Evolutionary conservation across 2,797 vertebrate species (phyloP), one percentile per base, ranked within the genome.

Genomic region (Poecile montanus): DNA sequence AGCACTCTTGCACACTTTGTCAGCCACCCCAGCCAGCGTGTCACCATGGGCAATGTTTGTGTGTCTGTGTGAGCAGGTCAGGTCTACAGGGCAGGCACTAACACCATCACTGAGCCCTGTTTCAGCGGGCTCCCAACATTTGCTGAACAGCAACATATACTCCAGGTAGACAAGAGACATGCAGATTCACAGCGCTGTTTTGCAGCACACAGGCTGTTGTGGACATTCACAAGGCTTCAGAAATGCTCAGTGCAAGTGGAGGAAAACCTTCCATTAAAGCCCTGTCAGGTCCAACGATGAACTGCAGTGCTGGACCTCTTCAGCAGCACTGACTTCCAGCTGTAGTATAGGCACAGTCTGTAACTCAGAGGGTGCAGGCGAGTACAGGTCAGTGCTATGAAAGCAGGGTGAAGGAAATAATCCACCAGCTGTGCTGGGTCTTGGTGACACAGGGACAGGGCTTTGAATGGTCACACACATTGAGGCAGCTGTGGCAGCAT

Each of bases 251-350:
- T 29, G 58, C 47, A 82, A 58, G 82, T 18, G 1, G 7, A 82
- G 34, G 19, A 78, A 79, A 88, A 42, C 77, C 58, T 48, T 86
- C 76, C 70, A 27, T 81, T 89, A 93, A 96, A 93, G 94, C 77
- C 62, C 82, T 94, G 78, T 80, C 58, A 51, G 70, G 75, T 88
- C 42, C 16, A 10, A 18, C 0, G 8, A 36, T 8, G 25, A 60
- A 30, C 8, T 16, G 65, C 47, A 53, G 71, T 3, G 66, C 77
- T 50, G 85, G 60, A 72, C 81, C 89, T 93, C 79, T 62, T 57
- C 79, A 82, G 48, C 48, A 45, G 57, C 57, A 45, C 29, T 61
- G 82, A 40, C 70, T 30, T 86, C 77, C 91, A 89, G 65, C 72
- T 92, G 84, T 89, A 83, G 60, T 22, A 42, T 57, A 51, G 12